These are phyloP conservation scores for Grammomys dolichurus DNA, from an alignment of 2,113 vertebrate species.

Conservation along the genomic window DNA sequence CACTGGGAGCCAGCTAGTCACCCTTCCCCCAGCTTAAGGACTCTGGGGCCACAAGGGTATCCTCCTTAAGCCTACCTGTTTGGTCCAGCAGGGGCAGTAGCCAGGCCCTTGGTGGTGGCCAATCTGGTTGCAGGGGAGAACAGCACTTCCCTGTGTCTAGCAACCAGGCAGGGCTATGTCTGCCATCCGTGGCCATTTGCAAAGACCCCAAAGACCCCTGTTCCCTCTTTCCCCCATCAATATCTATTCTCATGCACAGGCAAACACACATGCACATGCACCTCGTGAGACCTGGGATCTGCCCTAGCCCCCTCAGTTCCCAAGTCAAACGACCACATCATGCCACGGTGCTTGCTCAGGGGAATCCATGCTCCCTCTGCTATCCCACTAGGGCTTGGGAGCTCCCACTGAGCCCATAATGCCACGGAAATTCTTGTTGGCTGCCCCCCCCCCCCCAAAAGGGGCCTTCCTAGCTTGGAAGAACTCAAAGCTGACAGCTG, in stretches of 20 bases:
- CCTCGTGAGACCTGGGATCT: constrained; percentile 77
- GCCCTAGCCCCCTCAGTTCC: constrained; percentile 74
- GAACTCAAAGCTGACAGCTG: constrained; percentile 80
- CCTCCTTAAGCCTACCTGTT: constrained; percentile 58
- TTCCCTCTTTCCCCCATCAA: constrained; percentile 55
- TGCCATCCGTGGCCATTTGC: constrained; percentile 79
- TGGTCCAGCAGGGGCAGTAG: neutral
- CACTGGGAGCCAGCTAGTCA: constrained; percentile 66
- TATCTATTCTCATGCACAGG: constrained; percentile 46
- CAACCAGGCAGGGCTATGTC: constrained; percentile 59
- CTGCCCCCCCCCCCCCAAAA: neutral
- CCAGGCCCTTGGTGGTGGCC: constrained; percentile 50
- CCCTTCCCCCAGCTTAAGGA: constrained; percentile 67
- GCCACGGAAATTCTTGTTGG: constrained; percentile 81
- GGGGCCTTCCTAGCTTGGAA: constrained; percentile 70
- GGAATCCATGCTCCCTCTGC: constrained; percentile 69
- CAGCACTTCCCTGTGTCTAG: neutral
- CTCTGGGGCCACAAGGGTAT: constrained; percentile 70
- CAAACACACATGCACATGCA: neutral
- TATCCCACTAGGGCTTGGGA: constrained; percentile 55
- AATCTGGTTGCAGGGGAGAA: constrained; percentile 32
- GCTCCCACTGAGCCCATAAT: constrained; percentile 76
- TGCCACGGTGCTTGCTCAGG: constrained; percentile 84
- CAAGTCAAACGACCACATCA: constrained; percentile 60
- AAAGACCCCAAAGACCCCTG: constrained; percentile 80